Conservation (phyloP, 2,797 vertebrate species). For the Ispidina lecontei region DNA sequence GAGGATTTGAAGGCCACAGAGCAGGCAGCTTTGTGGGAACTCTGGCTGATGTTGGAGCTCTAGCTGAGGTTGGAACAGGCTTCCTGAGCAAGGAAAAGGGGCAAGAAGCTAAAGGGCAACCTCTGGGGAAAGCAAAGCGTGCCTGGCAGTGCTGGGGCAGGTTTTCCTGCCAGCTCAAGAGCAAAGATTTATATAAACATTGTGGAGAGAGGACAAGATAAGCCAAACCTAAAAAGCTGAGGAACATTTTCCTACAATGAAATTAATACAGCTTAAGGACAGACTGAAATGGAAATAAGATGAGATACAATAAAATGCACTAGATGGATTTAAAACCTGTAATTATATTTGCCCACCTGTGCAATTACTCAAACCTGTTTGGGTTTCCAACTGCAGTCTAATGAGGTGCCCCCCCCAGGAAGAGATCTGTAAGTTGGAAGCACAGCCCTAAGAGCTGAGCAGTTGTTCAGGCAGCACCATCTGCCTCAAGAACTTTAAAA, state of each 20-base stretch:
- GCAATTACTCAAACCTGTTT: not conserved
- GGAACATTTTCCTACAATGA: not conserved
- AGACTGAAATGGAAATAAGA: not conserved
- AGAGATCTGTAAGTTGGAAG: not conserved
- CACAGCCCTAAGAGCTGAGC: not conserved
- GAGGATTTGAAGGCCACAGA: not conserved
- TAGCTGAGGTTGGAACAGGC: not conserved
- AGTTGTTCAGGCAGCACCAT: not conserved
- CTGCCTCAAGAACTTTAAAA: not conserved
- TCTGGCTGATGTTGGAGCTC: not conserved
- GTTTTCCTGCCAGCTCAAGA: not conserved
- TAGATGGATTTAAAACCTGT: not conserved
- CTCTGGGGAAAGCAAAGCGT: not conserved
- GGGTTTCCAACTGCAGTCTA: not conserved
- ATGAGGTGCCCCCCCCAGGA: not conserved
- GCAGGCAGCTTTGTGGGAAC: not conserved
- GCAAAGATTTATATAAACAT: not conserved
- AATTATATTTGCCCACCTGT: not conserved
- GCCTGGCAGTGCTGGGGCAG: not conserved
- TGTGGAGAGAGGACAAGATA: not conserved
- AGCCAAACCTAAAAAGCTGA: not conserved
- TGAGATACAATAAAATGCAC: not conserved
- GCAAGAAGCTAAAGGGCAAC: not conserved
- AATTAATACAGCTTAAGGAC: not conserved
- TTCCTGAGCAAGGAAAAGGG: not conserved